Conservation (phyloP, 2,113 vertebrate species). For the Gymnarchus niloticus region DNA sequence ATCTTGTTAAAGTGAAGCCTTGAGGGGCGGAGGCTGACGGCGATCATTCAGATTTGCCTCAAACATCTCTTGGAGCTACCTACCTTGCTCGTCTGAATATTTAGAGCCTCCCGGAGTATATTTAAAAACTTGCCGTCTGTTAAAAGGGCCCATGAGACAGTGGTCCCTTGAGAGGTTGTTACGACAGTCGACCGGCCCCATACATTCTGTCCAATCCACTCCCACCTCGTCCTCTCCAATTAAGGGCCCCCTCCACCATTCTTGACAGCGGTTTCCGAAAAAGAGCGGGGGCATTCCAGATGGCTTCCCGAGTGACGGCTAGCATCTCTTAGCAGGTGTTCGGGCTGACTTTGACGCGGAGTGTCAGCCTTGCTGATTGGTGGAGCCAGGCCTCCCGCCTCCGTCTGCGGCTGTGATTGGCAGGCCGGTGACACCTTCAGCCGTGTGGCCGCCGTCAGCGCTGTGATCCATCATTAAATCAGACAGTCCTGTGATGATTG, state of each 20-base stretch:
- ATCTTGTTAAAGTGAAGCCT: neutral
- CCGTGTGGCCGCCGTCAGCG: neutral
- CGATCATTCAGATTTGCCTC: neutral
- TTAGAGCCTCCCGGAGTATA: neutral
- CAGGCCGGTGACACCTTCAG: neutral
- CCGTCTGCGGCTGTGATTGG: neutral
- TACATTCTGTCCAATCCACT: neutral
- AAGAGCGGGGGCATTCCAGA: neutral
- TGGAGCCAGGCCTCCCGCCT: neutral
- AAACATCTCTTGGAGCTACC: neutral
- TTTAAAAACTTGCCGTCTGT: neutral
- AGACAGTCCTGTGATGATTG: neutral
- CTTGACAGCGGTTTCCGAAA: neutral
- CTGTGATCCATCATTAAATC: neutral
- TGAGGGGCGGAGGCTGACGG: neutral
- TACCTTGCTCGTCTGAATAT: neutral
- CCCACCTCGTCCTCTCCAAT: neutral
- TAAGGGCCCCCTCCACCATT: neutral
- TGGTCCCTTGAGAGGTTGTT: neutral
- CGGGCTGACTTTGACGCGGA: conserved; percentile 3
- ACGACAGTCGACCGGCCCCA: neutral
- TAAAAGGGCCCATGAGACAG: neutral
- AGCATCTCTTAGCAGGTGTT: neutral
- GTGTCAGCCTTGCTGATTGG: neutral
- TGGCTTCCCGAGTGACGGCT: neutral